These are phyloP conservation scores for Synergus laeviventris DNA, from an alignment of 2,888 invertebrate species.

Conservation along the genomic window DNA sequence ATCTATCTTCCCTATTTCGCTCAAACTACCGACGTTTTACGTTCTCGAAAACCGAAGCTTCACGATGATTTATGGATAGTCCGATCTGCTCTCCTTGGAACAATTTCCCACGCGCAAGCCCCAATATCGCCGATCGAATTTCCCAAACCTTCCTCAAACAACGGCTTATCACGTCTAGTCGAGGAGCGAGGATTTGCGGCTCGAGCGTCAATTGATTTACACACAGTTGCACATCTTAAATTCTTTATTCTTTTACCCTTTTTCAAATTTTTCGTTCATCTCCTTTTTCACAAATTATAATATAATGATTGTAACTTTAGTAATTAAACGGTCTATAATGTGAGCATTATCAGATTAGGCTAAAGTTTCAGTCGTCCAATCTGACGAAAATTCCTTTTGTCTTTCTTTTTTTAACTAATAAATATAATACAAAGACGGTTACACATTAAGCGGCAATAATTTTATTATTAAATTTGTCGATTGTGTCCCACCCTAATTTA, in stretches of 20 bases:
- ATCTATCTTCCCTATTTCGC: background rate
- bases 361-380: no score
- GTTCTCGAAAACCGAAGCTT: background rate
- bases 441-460: no score
- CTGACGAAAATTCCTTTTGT: no score
- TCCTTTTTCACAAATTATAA: background rate
- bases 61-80: constrained; percentile 13
- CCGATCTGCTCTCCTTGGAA: background rate
- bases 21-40: background rate
- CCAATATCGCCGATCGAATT: constrained; percentile 50
- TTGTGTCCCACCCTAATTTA: no score
- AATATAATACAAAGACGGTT: no score
- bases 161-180: constrained; percentile 61
- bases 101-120: constrained; percentile 49
- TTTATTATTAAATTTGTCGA: no score
- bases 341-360: no score
- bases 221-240: constrained; percentile 56
- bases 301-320: no score
- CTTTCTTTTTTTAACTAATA: no score
- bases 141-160: constrained; percentile 55
- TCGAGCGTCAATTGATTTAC: constrained; percentile 69
- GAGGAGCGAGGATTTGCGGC: constrained; percentile 65
- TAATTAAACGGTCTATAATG: no score
- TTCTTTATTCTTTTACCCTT: constrained; percentile 33
- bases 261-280: background rate